phyloP scores from a whole-genome alignment of 2,888 invertebrate species.

The Antitype chi region DNA sequence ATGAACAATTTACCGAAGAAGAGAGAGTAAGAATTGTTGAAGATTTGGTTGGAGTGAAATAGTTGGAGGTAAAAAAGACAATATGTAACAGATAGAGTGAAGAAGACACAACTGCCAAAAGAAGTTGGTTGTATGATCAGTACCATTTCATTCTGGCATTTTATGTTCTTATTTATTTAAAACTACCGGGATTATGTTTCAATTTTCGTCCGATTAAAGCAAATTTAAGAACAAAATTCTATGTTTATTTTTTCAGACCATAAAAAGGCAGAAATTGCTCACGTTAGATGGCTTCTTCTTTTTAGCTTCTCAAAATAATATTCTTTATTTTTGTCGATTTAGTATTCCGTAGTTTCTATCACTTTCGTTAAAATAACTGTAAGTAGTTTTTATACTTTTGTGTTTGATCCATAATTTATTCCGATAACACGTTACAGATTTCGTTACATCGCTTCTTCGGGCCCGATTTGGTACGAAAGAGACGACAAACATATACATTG shows the following conservation, averaged over 20 bases:
- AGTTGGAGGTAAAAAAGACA: not conserved
- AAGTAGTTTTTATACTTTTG: conserved; percentile 15
- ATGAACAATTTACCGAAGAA: not conserved
- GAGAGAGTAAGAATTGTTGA: not conserved
- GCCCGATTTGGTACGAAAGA: conserved; percentile 77
- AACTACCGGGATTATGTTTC: not conserved
- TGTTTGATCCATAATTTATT: not conserved
- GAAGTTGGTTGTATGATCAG: not conserved
- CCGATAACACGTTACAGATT: conserved; percentile 69
- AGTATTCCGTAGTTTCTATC: not conserved
- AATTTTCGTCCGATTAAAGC: conserved; percentile 6
- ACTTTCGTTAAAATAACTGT: not conserved
- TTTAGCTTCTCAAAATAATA: not conserved
- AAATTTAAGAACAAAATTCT: not conserved
- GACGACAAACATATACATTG: conserved; percentile 82
- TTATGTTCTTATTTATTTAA: not conserved
- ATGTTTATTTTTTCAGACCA: not conserved
- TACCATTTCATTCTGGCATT: not conserved
- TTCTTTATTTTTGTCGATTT: not conserved
- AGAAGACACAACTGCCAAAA: not conserved
- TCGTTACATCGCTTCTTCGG: conserved; percentile 80
- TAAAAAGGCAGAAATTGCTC: not conserved
- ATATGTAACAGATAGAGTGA: not conserved
- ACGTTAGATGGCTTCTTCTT: not conserved
- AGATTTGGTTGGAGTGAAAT: not conserved